A percentile compares a stretch with the other conserved stretches of the same genome.
These are phyloP conservation scores for Plecotus auritus DNA, from an alignment of 2,113 vertebrate species.

Conservation along the genomic window DNA sequence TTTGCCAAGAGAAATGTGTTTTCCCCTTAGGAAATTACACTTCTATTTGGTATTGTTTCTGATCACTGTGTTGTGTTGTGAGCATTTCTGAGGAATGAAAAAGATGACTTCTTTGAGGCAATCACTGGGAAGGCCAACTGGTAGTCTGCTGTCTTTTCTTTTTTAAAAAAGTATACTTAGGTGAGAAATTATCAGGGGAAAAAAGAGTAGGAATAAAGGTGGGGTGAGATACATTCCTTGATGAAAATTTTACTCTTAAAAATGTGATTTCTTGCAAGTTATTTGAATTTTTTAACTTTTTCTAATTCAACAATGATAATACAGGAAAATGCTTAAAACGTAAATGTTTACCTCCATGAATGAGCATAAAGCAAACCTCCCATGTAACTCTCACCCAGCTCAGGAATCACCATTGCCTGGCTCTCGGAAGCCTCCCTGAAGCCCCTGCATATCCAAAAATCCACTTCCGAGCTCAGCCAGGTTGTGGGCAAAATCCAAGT, in stretches of 20 bases:
- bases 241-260: conserved; percentile 16
- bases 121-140: conserved; percentile 68
- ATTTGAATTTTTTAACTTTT: conserved; percentile 10
- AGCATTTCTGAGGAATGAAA: conserved; percentile 72
- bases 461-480: not conserved
- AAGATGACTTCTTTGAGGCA: conserved; percentile 66
- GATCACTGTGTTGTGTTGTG: conserved; percentile 70
- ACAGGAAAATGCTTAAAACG: not conserved
- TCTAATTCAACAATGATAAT: not conserved
- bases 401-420: not conserved
- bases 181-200: not conserved
- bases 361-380: not conserved
- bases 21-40: conserved; percentile 79
- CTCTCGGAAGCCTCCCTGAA: not conserved
- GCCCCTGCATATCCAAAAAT: not conserved
- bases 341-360: not conserved
- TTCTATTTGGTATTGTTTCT: conserved; percentile 80
- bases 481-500: not conserved
- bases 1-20: conserved; percentile 77
- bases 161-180: not conserved
- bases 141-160: conserved; percentile 25
- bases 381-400: not conserved
- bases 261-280: not conserved
- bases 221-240: not conserved
- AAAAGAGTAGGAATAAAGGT: not conserved